phyloP scores from a whole-genome alignment of 2,113 vertebrate genomes.

The Sula dactylatra region DNA sequence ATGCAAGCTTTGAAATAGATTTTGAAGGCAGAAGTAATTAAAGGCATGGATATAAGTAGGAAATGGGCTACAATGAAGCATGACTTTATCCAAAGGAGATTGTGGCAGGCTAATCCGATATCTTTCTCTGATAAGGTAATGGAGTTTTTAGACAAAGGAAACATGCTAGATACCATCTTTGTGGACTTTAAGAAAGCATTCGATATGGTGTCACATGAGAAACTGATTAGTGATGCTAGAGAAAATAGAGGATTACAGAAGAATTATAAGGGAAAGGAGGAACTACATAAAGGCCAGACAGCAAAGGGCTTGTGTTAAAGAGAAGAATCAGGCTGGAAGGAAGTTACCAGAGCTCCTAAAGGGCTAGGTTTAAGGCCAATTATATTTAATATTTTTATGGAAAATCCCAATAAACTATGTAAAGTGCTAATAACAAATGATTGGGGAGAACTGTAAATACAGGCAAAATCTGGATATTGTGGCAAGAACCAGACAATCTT shows the following conservation, averaged over 20 bases:
- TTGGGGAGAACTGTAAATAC: background rate
- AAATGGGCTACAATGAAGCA: background rate
- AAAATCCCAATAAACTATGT: background rate
- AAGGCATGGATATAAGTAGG: background rate
- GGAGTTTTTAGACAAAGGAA: slow-evolving; percentile 31
- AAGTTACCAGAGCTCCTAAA: background rate
- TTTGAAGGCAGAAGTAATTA: slow-evolving; percentile 11
- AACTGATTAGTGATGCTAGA: background rate
- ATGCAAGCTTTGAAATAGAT: background rate
- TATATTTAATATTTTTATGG: background rate
- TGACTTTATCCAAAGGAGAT: background rate
- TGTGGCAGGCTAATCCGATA: slow-evolving; percentile 13
- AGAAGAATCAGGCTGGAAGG: background rate
- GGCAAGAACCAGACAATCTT: background rate
- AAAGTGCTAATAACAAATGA: background rate
- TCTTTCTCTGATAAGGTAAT: slow-evolving; percentile 49
- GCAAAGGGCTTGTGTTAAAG: background rate
- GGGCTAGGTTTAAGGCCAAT: background rate
- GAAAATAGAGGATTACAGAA: background rate
- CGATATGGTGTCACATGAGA: background rate
- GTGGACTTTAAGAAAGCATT: background rate
- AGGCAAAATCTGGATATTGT: background rate
- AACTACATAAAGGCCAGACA: background rate
- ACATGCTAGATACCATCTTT: background rate
- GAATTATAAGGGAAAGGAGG: background rate